Conservation (phyloP, 2,888 invertebrate species). For the Apoda limacodes region DNA sequence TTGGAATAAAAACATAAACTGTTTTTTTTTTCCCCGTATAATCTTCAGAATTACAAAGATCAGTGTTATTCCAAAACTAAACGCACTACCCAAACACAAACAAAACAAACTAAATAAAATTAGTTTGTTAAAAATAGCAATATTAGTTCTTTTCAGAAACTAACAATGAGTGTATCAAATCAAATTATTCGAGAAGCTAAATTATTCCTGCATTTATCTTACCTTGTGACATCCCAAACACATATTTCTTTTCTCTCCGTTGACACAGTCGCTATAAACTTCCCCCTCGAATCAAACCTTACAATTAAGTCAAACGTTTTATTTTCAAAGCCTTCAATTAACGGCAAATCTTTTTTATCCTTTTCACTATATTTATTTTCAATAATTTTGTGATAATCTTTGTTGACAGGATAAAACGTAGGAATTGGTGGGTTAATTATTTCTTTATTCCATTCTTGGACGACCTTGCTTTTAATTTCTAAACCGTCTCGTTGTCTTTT, state of each 20-base stretch:
- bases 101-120: too few relatives aligned
- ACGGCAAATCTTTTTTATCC: conserved; percentile 39
- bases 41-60: too few relatives aligned
- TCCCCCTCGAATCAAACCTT: conserved; percentile 73
- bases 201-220: too few relatives aligned
- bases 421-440: conserved; percentile 69
- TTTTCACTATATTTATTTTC: conserved; percentile 39
- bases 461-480: conserved; percentile 42
- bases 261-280: conserved; percentile 80
- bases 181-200: too few relatives aligned
- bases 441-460: conserved; percentile 52
- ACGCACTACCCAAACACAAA: too few relatives aligned
- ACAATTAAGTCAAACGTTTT: conserved; percentile 72
- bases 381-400: conserved; percentile 45
- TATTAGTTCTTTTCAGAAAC: too few relatives aligned
- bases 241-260: conserved; percentile 81
- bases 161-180: too few relatives aligned
- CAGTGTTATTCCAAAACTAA: too few relatives aligned
- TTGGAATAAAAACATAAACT: too few relatives aligned
- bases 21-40: too few relatives aligned
- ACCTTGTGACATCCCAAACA: conserved; percentile 80
- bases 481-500: conserved; percentile 41
- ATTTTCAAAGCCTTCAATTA: conserved; percentile 51
- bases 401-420: conserved; percentile 71
- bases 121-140: too few relatives aligned